These are phyloP conservation scores for Blastobasis adustella DNA, from an alignment of 2,888 invertebrate species.

Conservation along the genomic window DNA sequence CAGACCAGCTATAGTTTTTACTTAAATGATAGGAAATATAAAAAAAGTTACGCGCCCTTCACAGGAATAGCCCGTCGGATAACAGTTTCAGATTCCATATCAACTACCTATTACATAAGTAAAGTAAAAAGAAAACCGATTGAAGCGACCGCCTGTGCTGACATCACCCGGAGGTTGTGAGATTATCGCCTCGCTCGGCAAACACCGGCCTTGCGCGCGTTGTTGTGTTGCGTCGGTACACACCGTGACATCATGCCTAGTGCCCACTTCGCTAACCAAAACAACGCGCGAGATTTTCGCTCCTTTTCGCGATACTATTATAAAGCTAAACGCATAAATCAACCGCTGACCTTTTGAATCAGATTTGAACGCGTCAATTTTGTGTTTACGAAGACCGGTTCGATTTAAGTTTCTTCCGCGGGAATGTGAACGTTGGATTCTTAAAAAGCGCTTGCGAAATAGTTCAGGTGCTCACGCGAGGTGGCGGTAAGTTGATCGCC, in stretches of 20 bases:
- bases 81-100: too few species aligned
- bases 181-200: constrained; percentile 47
- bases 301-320: constrained; percentile 16
- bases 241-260: constrained; percentile 57
- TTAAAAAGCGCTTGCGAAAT: background rate
- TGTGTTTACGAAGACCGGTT: background rate
- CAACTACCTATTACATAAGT: too few species aligned
- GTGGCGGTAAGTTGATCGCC: background rate
- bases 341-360: constrained; percentile 19
- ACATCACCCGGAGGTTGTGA: constrained; percentile 56
- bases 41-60: too few species aligned
- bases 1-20: too few species aligned
- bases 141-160: constrained; percentile 20
- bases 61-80: too few species aligned
- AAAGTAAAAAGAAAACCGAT: too few species aligned
- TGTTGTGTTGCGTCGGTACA: constrained; percentile 36
- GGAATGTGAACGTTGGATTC: too few species aligned
- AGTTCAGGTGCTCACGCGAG: constrained; percentile 10
- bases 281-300: constrained; percentile 21
- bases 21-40: too few species aligned
- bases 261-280: constrained; percentile 21
- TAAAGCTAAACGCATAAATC: too few species aligned
- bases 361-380: background rate
- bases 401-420: too few species aligned
- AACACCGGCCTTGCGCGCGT: constrained; percentile 51